Percentiles rank a stretch among this genome's conserved stretches.
Evolutionary conservation across 2,888 invertebrate species (phyloP).

Genomic region (Nymphalis urticae): DNA sequence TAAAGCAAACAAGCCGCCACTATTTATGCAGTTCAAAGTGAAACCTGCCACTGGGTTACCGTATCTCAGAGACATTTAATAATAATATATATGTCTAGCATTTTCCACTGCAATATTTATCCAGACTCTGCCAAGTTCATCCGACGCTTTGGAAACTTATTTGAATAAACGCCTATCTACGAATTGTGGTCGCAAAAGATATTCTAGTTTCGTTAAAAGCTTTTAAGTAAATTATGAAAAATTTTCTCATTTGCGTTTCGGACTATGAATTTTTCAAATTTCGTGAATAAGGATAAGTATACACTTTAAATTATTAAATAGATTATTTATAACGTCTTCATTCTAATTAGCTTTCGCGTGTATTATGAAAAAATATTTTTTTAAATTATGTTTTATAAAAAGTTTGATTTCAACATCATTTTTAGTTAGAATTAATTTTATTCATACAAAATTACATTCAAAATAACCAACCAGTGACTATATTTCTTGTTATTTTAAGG

Average conservation of each 20-base stretch:
- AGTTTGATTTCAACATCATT: too few species aligned
- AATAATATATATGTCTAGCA: background rate
- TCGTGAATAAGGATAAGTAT: background rate
- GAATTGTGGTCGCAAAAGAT: constrained; percentile 11
- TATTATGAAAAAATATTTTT: too few species aligned
- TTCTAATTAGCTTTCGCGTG: too few species aligned
- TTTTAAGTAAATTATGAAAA: constrained; percentile 10
- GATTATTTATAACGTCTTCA: background rate
- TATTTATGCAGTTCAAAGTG: constrained; percentile 11
- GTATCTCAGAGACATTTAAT: constrained; percentile 31
- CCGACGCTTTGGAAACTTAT: constrained; percentile 4
- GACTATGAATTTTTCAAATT: constrained; percentile 3
- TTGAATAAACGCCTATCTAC: constrained; percentile 8
- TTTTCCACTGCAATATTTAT: background rate
- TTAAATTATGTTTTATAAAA: too few species aligned
- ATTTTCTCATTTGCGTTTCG: background rate
- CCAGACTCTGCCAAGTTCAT: constrained; percentile 1
- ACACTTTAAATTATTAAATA: background rate
- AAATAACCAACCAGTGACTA: too few species aligned
- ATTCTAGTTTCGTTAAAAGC: constrained; percentile 9
- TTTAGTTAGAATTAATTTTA: too few species aligned
- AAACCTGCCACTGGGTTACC: constrained; percentile 14
- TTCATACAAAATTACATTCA: too few species aligned
- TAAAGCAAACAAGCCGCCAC: constrained; percentile 1
- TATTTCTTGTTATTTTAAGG: too few species aligned